Conservation (phyloP, 1,140 invertebrate genomes). For the Acyrthosiphon pisum region DNA sequence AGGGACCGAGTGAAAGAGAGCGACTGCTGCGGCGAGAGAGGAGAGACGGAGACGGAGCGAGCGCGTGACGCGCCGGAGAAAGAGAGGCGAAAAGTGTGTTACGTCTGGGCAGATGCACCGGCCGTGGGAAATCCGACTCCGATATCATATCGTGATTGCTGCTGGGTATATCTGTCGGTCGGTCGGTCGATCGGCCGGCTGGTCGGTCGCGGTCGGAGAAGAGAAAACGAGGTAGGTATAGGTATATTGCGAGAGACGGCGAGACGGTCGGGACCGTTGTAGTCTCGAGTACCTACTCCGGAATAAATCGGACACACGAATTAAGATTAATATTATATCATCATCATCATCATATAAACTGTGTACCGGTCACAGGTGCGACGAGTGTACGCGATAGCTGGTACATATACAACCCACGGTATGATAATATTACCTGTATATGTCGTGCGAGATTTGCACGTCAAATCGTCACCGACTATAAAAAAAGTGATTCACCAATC, state of each 20-base stretch:
- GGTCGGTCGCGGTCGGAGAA: neutral
- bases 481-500: neutral
- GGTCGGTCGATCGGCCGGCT: neutral
- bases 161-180: slow-evolving; percentile 17
- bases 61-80: neutral
- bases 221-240: neutral
- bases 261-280: neutral
- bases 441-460: neutral
- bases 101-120: slow-evolving; percentile 32
- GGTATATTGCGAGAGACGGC: neutral
- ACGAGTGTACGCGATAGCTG: neutral
- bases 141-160: slow-evolving; percentile 44
- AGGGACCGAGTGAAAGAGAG: neutral
- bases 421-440: neutral
- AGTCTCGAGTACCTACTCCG: neutral
- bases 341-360: neutral
- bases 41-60: neutral
- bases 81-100: slow-evolving; percentile 37
- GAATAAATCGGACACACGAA: neutral
- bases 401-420: neutral
- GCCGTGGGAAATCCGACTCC: slow-evolving; percentile 36
- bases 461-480: neutral
- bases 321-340: slow-evolving; percentile 20
- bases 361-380: neutral
- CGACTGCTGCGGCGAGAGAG: too few species aligned